phyloP scores from a whole-genome alignment of 64 coral and sea anemone species.

The Trachythela sp. region DNA sequence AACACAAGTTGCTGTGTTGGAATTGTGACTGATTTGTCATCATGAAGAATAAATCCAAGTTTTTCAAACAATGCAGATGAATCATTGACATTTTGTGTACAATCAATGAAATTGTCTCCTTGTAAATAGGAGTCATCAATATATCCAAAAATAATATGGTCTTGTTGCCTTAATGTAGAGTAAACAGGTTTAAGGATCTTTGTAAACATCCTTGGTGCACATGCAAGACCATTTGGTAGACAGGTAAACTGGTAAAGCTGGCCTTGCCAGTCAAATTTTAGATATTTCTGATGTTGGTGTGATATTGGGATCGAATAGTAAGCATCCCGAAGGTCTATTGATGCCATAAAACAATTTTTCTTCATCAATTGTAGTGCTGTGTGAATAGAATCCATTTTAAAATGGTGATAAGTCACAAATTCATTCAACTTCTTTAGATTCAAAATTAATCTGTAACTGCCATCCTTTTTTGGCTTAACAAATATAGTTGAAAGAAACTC shows the following conservation, averaged over 20 bases:
- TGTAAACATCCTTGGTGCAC: background rate
- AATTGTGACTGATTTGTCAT: background rate
- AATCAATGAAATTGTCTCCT: background rate
- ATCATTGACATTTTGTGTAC: background rate
- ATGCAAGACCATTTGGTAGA: background rate
- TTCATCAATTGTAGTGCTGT: background rate
- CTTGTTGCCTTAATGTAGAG: background rate
- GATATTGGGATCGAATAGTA: background rate
- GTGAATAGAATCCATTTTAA: background rate
- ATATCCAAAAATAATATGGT: background rate
- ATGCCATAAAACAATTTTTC: conserved; percentile 4
- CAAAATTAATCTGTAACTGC: background rate
- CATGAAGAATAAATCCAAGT: conserved; percentile 24
- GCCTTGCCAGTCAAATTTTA: background rate
- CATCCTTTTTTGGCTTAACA: background rate
- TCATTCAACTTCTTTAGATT: background rate
- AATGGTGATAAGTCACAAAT: background rate
- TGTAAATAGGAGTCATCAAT: conserved; percentile 41
- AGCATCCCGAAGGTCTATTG: background rate
- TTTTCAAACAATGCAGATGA: background rate
- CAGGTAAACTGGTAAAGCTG: background rate
- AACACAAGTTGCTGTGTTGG: background rate
- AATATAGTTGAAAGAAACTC: background rate
- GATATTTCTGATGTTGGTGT: background rate
- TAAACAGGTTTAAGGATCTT: background rate